Evolutionary conservation across 2,113 vertebrate genomes (phyloP).

Genomic region (Heptranchias perlo): DNA sequence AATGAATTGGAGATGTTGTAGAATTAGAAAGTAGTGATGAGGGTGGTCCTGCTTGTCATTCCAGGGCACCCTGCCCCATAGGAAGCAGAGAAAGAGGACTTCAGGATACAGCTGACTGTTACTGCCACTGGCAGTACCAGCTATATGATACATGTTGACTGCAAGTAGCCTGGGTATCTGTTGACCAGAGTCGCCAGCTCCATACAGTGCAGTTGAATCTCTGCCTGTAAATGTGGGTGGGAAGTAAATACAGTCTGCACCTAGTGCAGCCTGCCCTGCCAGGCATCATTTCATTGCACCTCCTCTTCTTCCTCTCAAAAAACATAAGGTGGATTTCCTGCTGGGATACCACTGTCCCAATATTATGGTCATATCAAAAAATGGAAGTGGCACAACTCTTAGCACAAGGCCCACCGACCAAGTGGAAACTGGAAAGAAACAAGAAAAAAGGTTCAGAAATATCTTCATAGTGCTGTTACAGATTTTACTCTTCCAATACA

Average conservation of each 20-base stretch:
- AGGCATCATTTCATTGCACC: neutral
- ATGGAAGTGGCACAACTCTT: neutral
- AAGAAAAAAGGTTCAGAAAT: neutral
- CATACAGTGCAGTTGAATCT: neutral
- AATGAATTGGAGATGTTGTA: no score
- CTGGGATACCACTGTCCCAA: neutral
- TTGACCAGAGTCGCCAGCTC: neutral
- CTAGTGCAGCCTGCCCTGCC: neutral
- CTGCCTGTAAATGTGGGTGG: neutral
- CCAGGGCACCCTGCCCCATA: no score
- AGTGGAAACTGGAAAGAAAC: neutral
- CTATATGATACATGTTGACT: neutral
- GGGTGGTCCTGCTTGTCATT: no score
- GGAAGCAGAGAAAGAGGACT: no score
- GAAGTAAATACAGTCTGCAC: neutral
- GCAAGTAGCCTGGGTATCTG: neutral
- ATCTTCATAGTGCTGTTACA: neutral
- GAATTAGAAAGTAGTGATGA: no score
- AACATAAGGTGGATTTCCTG: neutral
- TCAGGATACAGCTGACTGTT: no score
- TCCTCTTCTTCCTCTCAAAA: no score
- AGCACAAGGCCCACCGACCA: neutral
- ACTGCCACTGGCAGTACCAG: neutral
- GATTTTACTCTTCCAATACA: neutral
- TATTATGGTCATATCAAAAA: neutral